Base-by-base conservation (phyloP, 2,888 invertebrate species). In the Caenorhabditis imperialis region DNA sequence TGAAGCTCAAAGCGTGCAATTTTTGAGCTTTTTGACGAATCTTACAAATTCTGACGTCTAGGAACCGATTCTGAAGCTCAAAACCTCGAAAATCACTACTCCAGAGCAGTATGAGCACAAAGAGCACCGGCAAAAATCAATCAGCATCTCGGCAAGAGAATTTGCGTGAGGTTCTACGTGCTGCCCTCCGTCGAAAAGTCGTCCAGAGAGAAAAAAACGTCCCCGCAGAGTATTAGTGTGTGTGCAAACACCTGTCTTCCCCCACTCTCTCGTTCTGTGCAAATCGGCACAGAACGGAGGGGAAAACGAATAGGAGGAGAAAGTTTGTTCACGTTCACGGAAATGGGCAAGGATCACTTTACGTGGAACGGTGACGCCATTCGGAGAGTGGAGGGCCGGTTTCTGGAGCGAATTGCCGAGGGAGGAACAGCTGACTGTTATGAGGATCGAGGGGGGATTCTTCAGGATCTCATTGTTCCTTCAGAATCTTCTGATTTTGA, bases 201-300 rank as follows among this genome's bases (percentile, higher is more conserved):
- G 38, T 5, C 38, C 16, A 8, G 38, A 18, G 20, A 18, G 44
- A 18, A 18, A 44, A 44, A 7, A 44, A 30, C 30, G 30, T 30
- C 30, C 7, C 7, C 30, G 40, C 40, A 40, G 18, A 14, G 30
- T 30, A 10, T 20, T 23, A 10, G 27, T 16, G 22, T 7, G 5
- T 14, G 14, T 18, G 20, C 20, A 33, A 33, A 5, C 6, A 37
- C 25, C 25, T 44, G 10, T 20, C 18, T 10, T 18, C 10, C 22
- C 20, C 8, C 44, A 12, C 8, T 20, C 22, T 44, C 12, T 20
- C 44, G 3, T 44, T 44, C 8, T 27, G 16, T n/a, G 35, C 23
- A 16, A 62, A 44, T 62, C n/a, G 23, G 51, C 51, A 30, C 14
- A 16, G 1, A 22, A 35, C 33, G 65, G 44, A 18, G 55, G 57